Percentiles rank a stretch among this genome's conserved stretches.
Conservation (phyloP, 2,113 vertebrate genomes). For the Megaceryle maxima region DNA sequence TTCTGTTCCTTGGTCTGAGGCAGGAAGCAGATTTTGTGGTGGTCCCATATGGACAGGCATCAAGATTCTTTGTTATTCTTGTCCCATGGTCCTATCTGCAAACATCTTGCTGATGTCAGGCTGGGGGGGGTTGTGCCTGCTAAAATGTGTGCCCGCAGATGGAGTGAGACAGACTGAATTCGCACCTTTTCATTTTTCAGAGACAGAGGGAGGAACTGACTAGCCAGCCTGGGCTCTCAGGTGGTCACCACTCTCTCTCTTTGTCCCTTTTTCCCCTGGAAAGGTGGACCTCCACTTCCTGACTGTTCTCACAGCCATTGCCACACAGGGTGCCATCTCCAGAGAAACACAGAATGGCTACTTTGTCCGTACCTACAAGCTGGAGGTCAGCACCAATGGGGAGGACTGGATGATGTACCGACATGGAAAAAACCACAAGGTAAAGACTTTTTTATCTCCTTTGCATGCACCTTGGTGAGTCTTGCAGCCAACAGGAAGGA, state of each 20-base stretch:
- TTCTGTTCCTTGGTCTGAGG: background rate
- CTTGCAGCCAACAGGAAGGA: background rate
- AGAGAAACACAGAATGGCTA: constrained; percentile 93
- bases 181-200: background rate
- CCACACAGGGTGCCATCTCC: constrained; percentile 94
- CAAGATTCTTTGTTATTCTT: background rate
- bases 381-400: constrained; percentile 97
- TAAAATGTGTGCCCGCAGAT: background rate
- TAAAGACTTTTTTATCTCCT: constrained; percentile 49
- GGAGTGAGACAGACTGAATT: background rate
- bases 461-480: background rate
- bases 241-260: background rate
- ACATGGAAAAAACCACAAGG: constrained; percentile 97
- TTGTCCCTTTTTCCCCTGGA: background rate
- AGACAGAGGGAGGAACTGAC: background rate
- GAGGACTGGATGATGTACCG: constrained; percentile 99
- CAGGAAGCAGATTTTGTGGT: background rate
- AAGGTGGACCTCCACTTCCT: constrained; percentile 96
- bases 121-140: background rate
- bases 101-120: background rate
- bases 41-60: background rate
- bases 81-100: background rate
- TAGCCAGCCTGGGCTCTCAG: background rate
- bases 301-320: constrained; percentile 91
- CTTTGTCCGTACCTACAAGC: constrained; percentile 92